Conservation (phyloP, 2,888 invertebrate species). For the Polydesmus complanatus region DNA sequence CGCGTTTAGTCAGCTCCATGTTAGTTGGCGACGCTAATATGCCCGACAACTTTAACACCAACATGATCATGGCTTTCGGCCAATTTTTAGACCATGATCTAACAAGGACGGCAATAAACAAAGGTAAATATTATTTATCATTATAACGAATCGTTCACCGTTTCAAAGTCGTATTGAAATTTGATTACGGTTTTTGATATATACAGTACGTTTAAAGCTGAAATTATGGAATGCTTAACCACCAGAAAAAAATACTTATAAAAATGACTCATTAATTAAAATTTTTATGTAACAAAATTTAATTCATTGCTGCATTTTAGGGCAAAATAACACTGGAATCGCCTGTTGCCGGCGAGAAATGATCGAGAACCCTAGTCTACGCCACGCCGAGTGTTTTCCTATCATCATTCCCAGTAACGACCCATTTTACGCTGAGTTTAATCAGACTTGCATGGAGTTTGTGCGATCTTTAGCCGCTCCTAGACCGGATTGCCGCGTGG, state of each 20-base stretch:
- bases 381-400: constrained; percentile 52
- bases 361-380: constrained; percentile 22
- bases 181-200: no score
- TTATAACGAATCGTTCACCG: not conserved
- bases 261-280: no score
- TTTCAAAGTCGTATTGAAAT: no score
- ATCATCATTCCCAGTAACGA: constrained; percentile 47
- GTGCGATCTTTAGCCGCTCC: constrained; percentile 30
- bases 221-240: no score
- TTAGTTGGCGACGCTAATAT: constrained; percentile 14
- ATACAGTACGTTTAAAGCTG: no score
- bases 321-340: constrained; percentile 17
- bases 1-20: constrained; percentile 14
- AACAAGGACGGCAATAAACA: constrained; percentile 13
- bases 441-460: constrained; percentile 36
- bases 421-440: constrained; percentile 39
- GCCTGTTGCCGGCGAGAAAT: constrained; percentile 17
- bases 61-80: constrained; percentile 16
- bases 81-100: constrained; percentile 16
- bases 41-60: constrained; percentile 13
- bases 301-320: constrained; percentile 2
- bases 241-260: no score
- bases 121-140: constrained; percentile 10
- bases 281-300: not conserved
- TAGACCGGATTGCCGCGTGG: constrained; percentile 40